Base-by-base conservation (phyloP, 2,797 vertebrate species). In the Danio jaintianensis region DNA sequence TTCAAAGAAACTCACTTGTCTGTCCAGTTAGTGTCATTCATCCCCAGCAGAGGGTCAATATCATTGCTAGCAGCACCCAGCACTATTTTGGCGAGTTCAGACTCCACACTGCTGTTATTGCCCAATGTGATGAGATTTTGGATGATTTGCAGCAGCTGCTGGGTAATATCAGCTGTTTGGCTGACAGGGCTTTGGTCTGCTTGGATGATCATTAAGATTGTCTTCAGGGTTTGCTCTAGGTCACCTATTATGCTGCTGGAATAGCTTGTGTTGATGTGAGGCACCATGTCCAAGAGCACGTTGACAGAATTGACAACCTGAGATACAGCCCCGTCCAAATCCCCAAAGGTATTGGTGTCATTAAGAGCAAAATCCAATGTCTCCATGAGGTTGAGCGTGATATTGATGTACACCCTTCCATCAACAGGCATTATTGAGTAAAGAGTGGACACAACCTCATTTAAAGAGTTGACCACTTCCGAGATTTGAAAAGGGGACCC, bases 11-110 rank as follows among this genome's bases (percentile, higher is more conserved):
- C 86, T 85, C 63, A 90, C 89, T 86, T 78, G 64, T 85, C 47
- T 18, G 63, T 61, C 88, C 87, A 89, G 81, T 87, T 86, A 22
- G 81, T 87, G 62, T 78, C 74, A 56, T 90, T 89, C 61, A 80
- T 80, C 68, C 10, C 69, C 73, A 86, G 50, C 71, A 88, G 73
- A 72, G 75, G 64, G 55, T n/a, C 66, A 0, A 53, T 29, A 15
- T 85, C 86, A 71, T 78, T 83, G 66, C 76, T 78, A 7, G 76
- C 8, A 61, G 67, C 73, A 15, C 73, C 75, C 48, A 88, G n/a
- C n/a, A 86, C 66, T 12, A 66, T 40, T 10, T 52, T 77, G 2
- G 62, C 47, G 10, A 85, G 10, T 55, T 84, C 80, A 38, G 47
- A 63, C 45, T 86, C 84, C 4, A 81, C 56, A 71, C 73, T 82